Percentiles rank a stretch among this genome's conserved stretches.
phyloP scores from a whole-genome alignment of 2,113 vertebrate genomes.

The Hypanus sabinus region DNA sequence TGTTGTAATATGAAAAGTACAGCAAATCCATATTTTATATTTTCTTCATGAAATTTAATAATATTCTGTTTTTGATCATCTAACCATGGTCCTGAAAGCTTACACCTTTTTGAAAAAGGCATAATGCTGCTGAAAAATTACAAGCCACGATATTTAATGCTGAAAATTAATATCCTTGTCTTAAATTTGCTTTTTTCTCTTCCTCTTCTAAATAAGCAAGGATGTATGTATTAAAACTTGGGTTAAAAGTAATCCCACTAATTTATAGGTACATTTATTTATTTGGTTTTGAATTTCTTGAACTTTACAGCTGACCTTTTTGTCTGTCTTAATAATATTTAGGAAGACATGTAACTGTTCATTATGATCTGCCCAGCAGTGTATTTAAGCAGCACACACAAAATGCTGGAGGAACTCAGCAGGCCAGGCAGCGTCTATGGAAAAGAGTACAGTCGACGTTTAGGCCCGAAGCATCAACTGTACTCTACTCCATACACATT shows the following conservation, averaged over 20 bases:
- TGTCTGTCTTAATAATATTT: background rate
- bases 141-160: too few species aligned
- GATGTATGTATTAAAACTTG: background rate
- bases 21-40: background rate
- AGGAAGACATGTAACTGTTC: background rate
- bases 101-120: background rate
- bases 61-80: background rate
- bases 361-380: background rate
- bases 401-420: too few species aligned
- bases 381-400: background rate
- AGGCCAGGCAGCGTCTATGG: too few species aligned
- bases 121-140: too few species aligned
- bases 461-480: too few species aligned
- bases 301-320: background rate
- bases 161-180: background rate
- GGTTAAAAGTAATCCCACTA: background rate
- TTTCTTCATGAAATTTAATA: background rate
- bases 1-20: background rate
- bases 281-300: background rate
- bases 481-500: too few species aligned
- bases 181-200: background rate
- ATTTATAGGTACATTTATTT: background rate
- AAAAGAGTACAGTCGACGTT: too few species aligned
- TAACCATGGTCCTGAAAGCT: background rate
- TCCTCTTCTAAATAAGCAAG: background rate